A percentile compares a stretch with the other conserved stretches of the same genome.
Evolutionary conservation across 1,140 invertebrate species (phyloP).

Genomic region (Pseudomyrmex flavicornis): DNA sequence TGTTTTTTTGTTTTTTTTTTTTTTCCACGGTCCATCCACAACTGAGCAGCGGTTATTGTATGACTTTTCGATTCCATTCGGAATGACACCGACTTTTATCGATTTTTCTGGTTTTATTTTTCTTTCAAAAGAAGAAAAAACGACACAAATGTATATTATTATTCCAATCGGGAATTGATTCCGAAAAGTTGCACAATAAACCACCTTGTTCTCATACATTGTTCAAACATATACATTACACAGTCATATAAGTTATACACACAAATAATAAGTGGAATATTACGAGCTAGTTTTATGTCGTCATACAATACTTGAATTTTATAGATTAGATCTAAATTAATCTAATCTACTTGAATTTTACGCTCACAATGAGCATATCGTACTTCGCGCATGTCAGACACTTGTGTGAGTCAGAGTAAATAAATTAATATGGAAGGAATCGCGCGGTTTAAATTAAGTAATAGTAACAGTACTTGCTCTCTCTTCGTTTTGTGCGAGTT

Average conservation of each 20-base stretch:
- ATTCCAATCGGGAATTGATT: no score
- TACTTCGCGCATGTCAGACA: conserved; percentile 15
- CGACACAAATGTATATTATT: no score
- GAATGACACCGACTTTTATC: no score
- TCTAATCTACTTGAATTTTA: conserved; percentile 45
- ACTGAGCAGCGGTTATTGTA: neutral
- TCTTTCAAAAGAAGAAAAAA: no score
- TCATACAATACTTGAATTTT: conserved; percentile 59
- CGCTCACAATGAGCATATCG: conserved; percentile 18
- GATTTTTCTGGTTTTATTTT: no score
- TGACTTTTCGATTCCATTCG: no score
- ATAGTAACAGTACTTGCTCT: conserved; percentile 49
- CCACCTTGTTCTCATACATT: neutral
- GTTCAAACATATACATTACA: conserved; percentile 45
- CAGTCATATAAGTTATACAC: conserved; percentile 34
- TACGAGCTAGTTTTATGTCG: conserved; percentile 38
- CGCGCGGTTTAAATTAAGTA: conserved; percentile 43
- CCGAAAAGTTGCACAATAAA: no score
- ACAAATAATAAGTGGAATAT: conserved; percentile 51
- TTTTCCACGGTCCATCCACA: neutral
- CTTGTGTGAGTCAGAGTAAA: conserved; percentile 9
- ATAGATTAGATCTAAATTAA: no score
- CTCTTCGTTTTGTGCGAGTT: conserved; percentile 40
- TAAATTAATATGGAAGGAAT: conserved; percentile 30
- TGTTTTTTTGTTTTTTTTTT: neutral